Base-by-base conservation (phyloP, 2,797 vertebrate species). In the Australoheros facetus region DNA sequence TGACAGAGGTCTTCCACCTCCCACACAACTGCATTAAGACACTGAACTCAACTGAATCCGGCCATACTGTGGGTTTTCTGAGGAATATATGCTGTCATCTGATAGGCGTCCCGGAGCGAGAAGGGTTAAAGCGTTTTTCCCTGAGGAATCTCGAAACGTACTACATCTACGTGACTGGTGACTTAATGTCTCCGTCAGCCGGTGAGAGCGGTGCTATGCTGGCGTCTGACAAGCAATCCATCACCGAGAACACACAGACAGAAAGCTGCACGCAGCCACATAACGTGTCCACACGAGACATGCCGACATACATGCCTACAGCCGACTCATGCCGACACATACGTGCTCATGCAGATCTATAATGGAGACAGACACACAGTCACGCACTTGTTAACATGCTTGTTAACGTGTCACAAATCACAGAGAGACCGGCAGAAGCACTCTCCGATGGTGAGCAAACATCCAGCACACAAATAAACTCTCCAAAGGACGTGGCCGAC, bases 221-320 rank as follows among this genome's bases (percentile, higher is more conserved):
- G 81, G 88, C 71, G 81, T 56, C 86, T 95, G 94, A 95, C 94
- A 94, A 94, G 95, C 90, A 92, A 95, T 96, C 93, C 93, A 94
- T 95, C 95, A 95, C 85, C 10, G 73, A 71, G 89, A 93, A 93
- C 92, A 92, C 92, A 93, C 90, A 94, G 87, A 92, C 85, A 76
- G 87, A 91, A 54, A 86, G 83, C 87, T 55, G 88, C 89, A 82
- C 5, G 84, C 82, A 5, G 77, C 78, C 88, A 84, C 88, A 77
- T 78, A 83, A 84, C 88, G 86, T 71, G 88, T 81, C 82, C 57
- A 17, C 73, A 32, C 39, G 73, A 84, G 79, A 87, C 91, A 76
- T 12, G 78, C 70, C 71, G 80, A 89, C 86, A 83, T 3, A 84
- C 88, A 82, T 6, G 17, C 62, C 69, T 21, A 28, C 58, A 3